Evolutionary conservation across 2,888 invertebrate genomes (phyloP).

Genomic region (Stegana nigrithorax): DNA sequence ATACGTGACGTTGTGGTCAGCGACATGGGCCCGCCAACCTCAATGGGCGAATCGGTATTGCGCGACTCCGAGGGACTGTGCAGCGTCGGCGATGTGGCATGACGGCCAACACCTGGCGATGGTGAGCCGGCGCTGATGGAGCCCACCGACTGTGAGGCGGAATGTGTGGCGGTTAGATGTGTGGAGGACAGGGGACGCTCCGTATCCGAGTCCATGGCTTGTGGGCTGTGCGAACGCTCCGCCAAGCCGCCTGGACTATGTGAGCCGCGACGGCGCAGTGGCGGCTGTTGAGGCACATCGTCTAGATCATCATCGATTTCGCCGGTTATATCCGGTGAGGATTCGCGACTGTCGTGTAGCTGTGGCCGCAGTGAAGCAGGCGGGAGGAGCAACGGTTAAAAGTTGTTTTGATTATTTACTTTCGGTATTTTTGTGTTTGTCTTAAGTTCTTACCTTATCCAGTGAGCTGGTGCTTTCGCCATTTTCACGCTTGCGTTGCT

Average conservation of each 20-base stretch:
- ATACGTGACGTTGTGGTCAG: slow-evolving; percentile 57
- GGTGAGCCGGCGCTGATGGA: slow-evolving; percentile 69
- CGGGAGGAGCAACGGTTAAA: background rate
- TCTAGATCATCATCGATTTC: slow-evolving; percentile 68
- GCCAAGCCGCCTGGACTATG: slow-evolving; percentile 64
- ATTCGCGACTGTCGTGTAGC: slow-evolving; percentile 68
- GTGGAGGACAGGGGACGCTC: slow-evolving; percentile 68
- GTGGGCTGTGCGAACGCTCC: slow-evolving; percentile 61
- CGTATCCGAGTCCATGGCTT: slow-evolving; percentile 64
- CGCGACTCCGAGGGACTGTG: slow-evolving; percentile 73
- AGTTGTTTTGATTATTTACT: slow-evolving; percentile 23
- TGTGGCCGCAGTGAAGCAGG: no score
- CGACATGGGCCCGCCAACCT: slow-evolving; percentile 69
- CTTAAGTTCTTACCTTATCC: no score
- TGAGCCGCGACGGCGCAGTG: slow-evolving; percentile 52
- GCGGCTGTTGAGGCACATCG: slow-evolving; percentile 38
- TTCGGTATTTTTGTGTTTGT: no score
- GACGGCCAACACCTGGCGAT: slow-evolving; percentile 63
- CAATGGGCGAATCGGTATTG: slow-evolving; percentile 73
- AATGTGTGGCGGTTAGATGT: slow-evolving; percentile 64
- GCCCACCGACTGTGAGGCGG: slow-evolving; percentile 70
- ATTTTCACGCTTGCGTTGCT: slow-evolving; percentile 86
- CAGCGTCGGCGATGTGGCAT: slow-evolving; percentile 58
- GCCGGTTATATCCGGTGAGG: slow-evolving; percentile 69
- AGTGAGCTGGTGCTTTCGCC: slow-evolving; percentile 75